Percentiles rank a stretch among this genome's conserved stretches.
These are phyloP conservation scores for Diceros bicornis DNA, from an alignment of 2,797 vertebrate species.

Conservation along the genomic window DNA sequence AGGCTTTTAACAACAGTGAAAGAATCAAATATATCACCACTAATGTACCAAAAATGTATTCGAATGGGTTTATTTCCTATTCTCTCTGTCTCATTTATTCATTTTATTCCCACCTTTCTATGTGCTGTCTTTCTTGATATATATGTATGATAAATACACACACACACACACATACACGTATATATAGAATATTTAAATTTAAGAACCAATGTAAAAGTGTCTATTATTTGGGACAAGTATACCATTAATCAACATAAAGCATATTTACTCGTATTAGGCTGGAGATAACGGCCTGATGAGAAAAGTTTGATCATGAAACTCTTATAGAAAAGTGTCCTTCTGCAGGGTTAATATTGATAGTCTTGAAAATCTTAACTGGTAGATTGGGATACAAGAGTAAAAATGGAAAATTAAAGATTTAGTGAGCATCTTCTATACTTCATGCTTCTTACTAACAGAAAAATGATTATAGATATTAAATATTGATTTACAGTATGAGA, in stretches of 20 bases:
- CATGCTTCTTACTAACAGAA: neutral
- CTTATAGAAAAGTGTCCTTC: neutral
- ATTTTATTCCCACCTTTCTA: neutral
- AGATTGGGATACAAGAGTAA: neutral
- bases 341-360: neutral
- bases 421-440: neutral
- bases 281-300: neutral
- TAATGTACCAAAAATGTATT: neutral
- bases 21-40: neutral
- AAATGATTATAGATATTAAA: neutral
- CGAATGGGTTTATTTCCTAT: neutral
- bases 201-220: neutral
- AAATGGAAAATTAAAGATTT: slow-evolving; percentile 4
- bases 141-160: neutral
- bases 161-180: neutral
- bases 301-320: neutral
- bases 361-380: neutral
- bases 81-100: neutral
- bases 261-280: neutral
- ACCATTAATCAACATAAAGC: neutral
- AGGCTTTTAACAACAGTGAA: neutral
- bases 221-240: neutral
- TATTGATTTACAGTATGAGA: neutral
- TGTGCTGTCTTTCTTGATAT: neutral
- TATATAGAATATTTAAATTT: neutral